Evolutionary conservation across 2,113 vertebrate genomes (phyloP), one percentile per base, ranked within the genome.

Genomic region (Embiotoca jacksoni): DNA sequence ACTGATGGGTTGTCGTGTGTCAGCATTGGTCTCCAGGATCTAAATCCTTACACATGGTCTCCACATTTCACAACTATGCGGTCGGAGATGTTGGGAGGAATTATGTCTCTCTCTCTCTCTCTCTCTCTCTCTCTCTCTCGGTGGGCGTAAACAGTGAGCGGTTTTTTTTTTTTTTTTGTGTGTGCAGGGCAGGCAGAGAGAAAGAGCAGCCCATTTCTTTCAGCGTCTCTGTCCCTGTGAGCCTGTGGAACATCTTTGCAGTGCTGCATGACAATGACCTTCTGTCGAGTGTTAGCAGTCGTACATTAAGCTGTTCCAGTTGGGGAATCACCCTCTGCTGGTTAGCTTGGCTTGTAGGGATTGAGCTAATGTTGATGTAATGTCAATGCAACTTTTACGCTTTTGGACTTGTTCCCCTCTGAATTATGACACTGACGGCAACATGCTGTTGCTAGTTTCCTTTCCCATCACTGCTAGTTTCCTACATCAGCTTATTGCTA

Each of bases 321-420:
- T 31, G 61, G 85, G 77, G 82, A 83, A 81, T 90, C 79, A 80
- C 86, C 86, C 86, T 72, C 75, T 79, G 60, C 67, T 80, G 81
- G 63, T 79, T 87, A 80, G 90, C 87, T 78, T n/a, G 0, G 59
- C 49, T 84, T 81, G 61, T 13, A 66, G 55, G 36, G 32, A 31
- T 67, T 79, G 90, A 90, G 82, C 79, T 88, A 72, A 86, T 88
- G 91, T 92, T 89, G 88, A 90, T 84, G 77, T 84, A 88, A 92
- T 86, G 75, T 84, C 78, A 79, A 57, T 75, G 81, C 63, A 87
- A 85, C 56, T 64, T 78, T 65, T 57, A 52, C 64, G 60, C 33
- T 1, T 84, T 75, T 82, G 65, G 78, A 80, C 32, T 14, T 5
- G 59, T 46, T 62, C 59, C 73, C 72, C 13, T 11, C 14, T 72